phyloP scores from a whole-genome alignment of 2,888 invertebrate species.

The Toxonevra muliebris region DNA sequence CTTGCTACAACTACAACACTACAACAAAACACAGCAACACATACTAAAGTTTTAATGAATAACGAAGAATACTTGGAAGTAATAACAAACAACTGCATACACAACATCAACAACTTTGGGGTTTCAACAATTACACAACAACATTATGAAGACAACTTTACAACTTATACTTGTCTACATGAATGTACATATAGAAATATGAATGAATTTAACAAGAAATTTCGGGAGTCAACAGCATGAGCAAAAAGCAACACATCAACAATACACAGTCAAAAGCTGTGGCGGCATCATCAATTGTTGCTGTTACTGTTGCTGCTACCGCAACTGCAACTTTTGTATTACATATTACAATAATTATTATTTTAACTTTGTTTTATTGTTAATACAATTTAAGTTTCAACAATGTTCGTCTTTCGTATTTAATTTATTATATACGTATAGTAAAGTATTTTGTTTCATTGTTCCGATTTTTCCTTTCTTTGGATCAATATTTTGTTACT shows the following conservation, averaged over 20 bases:
- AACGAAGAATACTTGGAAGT: slow-evolving; percentile 16
- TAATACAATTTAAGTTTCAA: too few relatives aligned
- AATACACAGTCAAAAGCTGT: slow-evolving; percentile 4
- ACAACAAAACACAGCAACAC: neutral
- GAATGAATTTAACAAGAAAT: neutral
- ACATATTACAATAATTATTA: too few relatives aligned
- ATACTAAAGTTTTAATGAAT: neutral
- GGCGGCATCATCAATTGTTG: slow-evolving; percentile 25
- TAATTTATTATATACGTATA: too few relatives aligned
- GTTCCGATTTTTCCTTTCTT: too few relatives aligned
- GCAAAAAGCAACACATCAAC: slow-evolving; percentile 4
- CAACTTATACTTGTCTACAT: neutral
- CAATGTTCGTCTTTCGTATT: too few relatives aligned
- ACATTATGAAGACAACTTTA: neutral
- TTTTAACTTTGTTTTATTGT: too few relatives aligned
- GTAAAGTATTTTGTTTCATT: too few relatives aligned
- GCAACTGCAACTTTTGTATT: slow-evolving; percentile 45
- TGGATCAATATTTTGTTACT: too few relatives aligned
- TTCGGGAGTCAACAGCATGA: slow-evolving; percentile 25
- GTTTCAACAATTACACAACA: slow-evolving; percentile 34
- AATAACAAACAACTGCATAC: slow-evolving; percentile 27
- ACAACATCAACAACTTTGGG: slow-evolving; percentile 46
- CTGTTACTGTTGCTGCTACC: slow-evolving; percentile 58
- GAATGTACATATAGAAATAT: neutral
- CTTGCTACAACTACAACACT: neutral